Base-by-base conservation (phyloP, 2,797 vertebrate species). In the Aphelocoma californica region DNA sequence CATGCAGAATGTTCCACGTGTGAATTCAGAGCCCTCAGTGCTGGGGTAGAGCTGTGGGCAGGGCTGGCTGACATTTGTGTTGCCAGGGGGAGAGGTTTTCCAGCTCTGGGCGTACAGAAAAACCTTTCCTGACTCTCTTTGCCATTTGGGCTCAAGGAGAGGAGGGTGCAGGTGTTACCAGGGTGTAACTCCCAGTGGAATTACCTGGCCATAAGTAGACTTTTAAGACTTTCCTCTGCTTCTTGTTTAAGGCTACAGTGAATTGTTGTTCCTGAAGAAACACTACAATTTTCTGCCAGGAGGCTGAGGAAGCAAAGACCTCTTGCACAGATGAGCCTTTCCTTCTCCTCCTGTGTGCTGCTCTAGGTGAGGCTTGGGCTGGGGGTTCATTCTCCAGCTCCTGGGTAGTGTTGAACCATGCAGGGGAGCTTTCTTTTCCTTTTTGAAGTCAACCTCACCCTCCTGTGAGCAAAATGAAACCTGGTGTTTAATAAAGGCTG, bases 1-100 rank as follows among this genome's bases (percentile, higher is more conserved):
- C 13, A 0, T 5, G 29, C 21, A 14, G 28, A 18, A 7, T 3
- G 21, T 47, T 50, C 26, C 61, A 15, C 0, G 0, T 28, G 13
- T 21, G 31, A 25, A 9, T 40, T 34, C 20, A 5, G 78, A 77
- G 38, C 23, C 47, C 51, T 25, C 38, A 5, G 54, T 36, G 73
- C 77, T 28, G n/a, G 14, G 54, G 10, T 4, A 3, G 25, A 38
- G 70, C 51, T 34, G 42, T 4, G 5, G 60, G 32, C 61, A 66
- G 15, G 61, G 32, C 69, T 71, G 5, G 0, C 0, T 31, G 60
- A 21, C 8, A 4, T 16, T 16, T 28, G n/a, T 18, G 10, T 18
- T n/a, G 67, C 38, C 13, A 8, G 16, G 13, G 19, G 21, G 32
- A 60, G 9, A 4, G 7, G 38, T 51, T 56, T 72, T 31, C 16